Evolutionary conservation across 2,113 vertebrate genomes (phyloP).

Genomic region (Mesembrinibis cayennensis): DNA sequence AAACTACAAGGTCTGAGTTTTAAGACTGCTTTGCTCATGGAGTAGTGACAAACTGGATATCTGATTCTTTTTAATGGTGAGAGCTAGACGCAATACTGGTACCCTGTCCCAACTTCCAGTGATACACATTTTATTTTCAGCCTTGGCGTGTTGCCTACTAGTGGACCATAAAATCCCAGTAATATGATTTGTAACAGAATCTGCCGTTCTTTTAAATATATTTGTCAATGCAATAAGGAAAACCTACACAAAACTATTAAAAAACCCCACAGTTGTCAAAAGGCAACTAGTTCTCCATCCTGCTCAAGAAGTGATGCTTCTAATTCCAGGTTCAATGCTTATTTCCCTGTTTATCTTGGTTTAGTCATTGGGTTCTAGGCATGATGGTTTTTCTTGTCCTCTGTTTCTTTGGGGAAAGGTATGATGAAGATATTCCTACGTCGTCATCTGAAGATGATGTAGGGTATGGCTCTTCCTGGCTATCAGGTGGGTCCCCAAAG

Average conservation of each 20-base stretch:
- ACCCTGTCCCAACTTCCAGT: not conserved
- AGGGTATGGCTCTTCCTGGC: not conserved
- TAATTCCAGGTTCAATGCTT: not conserved
- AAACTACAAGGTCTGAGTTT: not conserved
- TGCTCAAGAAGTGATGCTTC: not conserved
- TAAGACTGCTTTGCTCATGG: not conserved
- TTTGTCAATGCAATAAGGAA: not conserved
- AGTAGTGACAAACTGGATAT: not conserved
- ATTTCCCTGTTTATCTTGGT: not conserved
- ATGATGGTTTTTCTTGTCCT: not conserved
- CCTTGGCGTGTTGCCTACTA: not conserved
- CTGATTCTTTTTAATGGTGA: not conserved
- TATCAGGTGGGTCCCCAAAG: not conserved
- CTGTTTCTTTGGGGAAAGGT: not conserved
- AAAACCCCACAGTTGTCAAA: not conserved
- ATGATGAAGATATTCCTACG: accelerated
- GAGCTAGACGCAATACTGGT: not conserved
- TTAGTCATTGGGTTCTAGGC: not conserved
- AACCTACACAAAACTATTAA: not conserved
- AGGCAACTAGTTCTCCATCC: not conserved
- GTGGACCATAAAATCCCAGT: not conserved
- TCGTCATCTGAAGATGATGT: not conserved
- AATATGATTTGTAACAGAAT: not conserved
- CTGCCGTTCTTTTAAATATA: not conserved
- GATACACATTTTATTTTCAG: not conserved